phyloP scores from a whole-genome alignment of 2,113 vertebrate genomes.

The Sminthopsis crassicaudata region DNA sequence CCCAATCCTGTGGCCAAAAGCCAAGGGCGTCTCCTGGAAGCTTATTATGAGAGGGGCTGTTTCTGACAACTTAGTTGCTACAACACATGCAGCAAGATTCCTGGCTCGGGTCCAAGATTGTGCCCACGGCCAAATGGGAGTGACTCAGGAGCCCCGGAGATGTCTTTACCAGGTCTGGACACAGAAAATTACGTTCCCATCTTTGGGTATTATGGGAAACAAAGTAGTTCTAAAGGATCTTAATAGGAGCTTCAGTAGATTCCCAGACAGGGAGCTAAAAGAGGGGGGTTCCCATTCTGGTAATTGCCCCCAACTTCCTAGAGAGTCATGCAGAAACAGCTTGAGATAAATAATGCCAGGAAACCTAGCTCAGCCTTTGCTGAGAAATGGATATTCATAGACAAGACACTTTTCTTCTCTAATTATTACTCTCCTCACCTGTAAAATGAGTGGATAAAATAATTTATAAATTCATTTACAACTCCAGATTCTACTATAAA shows the following conservation, averaged over 20 bases:
- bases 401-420: not conserved
- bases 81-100: not conserved
- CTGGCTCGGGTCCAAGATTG: not conserved
- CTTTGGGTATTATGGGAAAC: not conserved
- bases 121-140: not conserved
- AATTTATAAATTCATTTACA: not conserved
- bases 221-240: not conserved
- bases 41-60: not conserved
- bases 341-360: not conserved
- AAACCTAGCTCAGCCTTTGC: not conserved
- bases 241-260: not conserved
- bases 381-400: not conserved
- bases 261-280: not conserved
- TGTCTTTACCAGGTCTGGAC: not conserved
- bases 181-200: not conserved
- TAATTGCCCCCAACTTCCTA: not conserved
- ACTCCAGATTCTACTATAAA: not conserved
- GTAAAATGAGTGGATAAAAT: not conserved
- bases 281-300: not conserved
- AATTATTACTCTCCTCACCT: not conserved
- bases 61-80: not conserved
- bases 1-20: not conserved
- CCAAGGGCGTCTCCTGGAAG: not conserved
- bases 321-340: not conserved
- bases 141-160: slow-evolving; percentile 1